Conservation (phyloP, 2,888 invertebrate species). For the Thymelicus acteon region DNA sequence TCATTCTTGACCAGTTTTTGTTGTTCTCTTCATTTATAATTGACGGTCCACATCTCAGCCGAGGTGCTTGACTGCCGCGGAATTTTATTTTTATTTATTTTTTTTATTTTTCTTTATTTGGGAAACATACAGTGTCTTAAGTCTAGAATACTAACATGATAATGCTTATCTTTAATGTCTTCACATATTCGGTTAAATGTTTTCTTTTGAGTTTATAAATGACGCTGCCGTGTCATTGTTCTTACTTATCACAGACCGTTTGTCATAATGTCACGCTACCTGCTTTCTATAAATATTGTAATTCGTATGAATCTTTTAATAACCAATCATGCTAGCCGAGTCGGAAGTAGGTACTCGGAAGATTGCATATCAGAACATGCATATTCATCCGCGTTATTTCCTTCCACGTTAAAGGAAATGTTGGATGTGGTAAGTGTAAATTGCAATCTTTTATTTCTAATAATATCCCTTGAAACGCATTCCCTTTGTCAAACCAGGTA, state of each 20-base stretch:
- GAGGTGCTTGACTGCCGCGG: conserved; percentile 31
- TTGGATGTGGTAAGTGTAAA: neutral
- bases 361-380: neutral
- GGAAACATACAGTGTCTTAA: too few relatives aligned
- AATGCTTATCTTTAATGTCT: too few relatives aligned
- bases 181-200: conserved; percentile 25
- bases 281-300: conserved; percentile 6
- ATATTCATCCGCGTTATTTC: neutral
- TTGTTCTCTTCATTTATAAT: conserved; percentile 34
- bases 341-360: neutral
- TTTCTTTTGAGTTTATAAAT: conserved; percentile 12
- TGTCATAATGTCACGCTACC: neutral
- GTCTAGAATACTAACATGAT: too few relatives aligned
- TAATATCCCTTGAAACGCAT: too few relatives aligned
- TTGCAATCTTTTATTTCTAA: too few relatives aligned
- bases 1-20: neutral
- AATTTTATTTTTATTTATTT: too few relatives aligned
- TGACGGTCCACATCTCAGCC: conserved; percentile 21
- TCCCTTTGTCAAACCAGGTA: too few relatives aligned
- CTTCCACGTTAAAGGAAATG: neutral
- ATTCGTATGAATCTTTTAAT: neutral
- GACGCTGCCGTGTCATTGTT: neutral
- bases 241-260: neutral
- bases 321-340: neutral
- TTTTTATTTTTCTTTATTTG: too few relatives aligned